These are phyloP conservation scores for Tetragonula carbonaria DNA, from an alignment of 2,888 invertebrate species.

Conservation along the genomic window DNA sequence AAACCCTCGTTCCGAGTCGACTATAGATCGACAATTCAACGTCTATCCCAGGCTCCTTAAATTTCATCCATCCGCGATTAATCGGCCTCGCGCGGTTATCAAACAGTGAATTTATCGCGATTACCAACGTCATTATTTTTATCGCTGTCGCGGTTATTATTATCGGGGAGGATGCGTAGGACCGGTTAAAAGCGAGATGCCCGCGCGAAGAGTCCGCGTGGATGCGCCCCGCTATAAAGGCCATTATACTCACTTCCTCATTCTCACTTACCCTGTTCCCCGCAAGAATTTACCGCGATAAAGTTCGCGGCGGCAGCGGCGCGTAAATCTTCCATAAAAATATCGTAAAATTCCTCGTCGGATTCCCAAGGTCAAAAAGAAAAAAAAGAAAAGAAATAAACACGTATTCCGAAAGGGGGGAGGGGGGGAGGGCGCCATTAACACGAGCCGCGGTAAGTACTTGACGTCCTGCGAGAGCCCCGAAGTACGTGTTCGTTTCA, in stretches of 20 bases:
- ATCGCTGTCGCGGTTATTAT: constrained; percentile 32
- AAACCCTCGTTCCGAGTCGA: not conserved
- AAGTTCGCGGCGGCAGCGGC: constrained; percentile 45
- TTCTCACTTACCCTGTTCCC: constrained; percentile 61
- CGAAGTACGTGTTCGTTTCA: constrained; percentile 36
- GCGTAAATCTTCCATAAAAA: constrained; percentile 61
- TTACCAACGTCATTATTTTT: constrained; percentile 42
- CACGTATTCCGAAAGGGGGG: not conserved
- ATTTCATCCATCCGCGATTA: constrained; percentile 1
- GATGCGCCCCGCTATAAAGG: constrained; percentile 53
- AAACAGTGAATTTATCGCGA: constrained; percentile 6
- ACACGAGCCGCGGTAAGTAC: constrained; percentile 24
- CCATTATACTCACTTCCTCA: constrained; percentile 67
- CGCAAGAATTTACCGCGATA: constrained; percentile 64
- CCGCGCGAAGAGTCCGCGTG: constrained; percentile 6
- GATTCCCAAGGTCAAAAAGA: constrained; percentile 45
- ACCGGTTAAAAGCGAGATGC: constrained; percentile 42
- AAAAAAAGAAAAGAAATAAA: constrained; percentile 7
- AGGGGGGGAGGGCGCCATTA: constrained; percentile 32
- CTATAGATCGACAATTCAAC: not conserved
- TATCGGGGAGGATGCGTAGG: constrained; percentile 41
- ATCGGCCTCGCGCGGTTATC: constrained; percentile 1
- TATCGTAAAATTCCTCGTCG: constrained; percentile 54
- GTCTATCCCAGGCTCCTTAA: not conserved
- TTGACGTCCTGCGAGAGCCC: constrained; percentile 6